Evolutionary conservation across 2,113 vertebrate genomes (phyloP), one percentile per base, ranked within the genome.

Genomic region (Saimiri boliviensis): DNA sequence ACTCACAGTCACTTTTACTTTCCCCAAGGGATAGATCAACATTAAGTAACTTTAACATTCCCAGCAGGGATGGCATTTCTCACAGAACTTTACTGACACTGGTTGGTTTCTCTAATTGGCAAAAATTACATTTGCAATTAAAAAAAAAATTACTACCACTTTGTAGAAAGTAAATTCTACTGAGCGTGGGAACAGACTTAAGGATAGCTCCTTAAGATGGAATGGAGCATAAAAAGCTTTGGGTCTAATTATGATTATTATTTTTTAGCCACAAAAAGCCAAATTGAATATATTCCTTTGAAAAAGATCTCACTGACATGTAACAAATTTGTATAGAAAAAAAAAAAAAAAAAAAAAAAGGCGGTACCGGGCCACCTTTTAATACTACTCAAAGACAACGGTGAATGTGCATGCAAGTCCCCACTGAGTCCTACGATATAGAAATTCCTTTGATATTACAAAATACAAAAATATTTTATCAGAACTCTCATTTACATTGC

Each of bases 401-500:
- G 98, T 96, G 97, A 98, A 98, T 56, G 97, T 98, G 99, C 99
- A 99, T 99, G 99, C 93, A 90, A 98, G 96, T 99, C 98, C 98
- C 99, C 99, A 99, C 99, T 98, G 99, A 99, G 98, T 99, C 99
- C 99, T 99, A 99, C 99, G 99, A 99, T 99, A 99, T 99, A 99
- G 99, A 99, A 99, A 99, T 99, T 99, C 99, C 99, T 99, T 98
- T 98, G 98, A 98, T 99, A 99, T 98, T 99, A 99, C 98, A 99
- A 99, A 99, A 99, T 99, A 99, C 98, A 99, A 99, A 99, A 99
- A 99, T 99, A 99, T 99, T 99, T 99, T 99, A 98, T 99, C 98
- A 99, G 98, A 99, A 99, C 99, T 99, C 99, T 99, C 99, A 99
- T 99, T 99, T 99, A 99, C 99, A 99, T 99, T 97, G 98, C 99